Percentiles rank a stretch among this genome's conserved stretches.
These are phyloP conservation scores for Steinernema feltiae DNA, from an alignment of 1,140 invertebrate genomes.

Conservation along the genomic window DNA sequence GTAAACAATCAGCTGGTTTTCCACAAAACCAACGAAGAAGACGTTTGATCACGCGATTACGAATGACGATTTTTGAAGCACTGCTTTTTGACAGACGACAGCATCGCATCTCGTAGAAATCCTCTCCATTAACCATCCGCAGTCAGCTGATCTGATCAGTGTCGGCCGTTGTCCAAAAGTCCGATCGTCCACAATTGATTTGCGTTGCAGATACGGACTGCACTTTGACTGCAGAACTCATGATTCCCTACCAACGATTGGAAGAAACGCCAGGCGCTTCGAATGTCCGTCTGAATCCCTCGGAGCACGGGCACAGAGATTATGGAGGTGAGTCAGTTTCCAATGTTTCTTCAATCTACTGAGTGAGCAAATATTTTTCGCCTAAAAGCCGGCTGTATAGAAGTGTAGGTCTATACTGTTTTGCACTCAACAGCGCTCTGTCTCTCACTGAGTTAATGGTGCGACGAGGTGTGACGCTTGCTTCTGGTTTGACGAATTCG, in stretches of 20 bases:
- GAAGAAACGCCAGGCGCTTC: not conserved
- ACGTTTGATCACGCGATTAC: not conserved
- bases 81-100: not conserved
- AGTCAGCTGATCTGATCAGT: not conserved
- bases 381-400: too few species aligned
- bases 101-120: too few species aligned
- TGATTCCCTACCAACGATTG: not conserved
- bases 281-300: not conserved
- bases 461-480: too few species aligned
- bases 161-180: not conserved
- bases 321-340: constrained; percentile 1
- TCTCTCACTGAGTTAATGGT: too few species aligned
- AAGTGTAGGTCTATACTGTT: too few species aligned
- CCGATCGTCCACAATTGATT: not conserved
- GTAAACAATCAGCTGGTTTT: not conserved
- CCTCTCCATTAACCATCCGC: too few species aligned
- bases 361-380: too few species aligned
- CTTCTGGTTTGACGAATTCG: too few species aligned
- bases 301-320: not conserved
- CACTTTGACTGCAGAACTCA: too few species aligned
- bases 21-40: not conserved
- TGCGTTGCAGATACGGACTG: too few species aligned
- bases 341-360: too few species aligned
- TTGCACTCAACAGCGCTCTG: too few species aligned
- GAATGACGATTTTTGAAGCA: not conserved